Base-by-base conservation (phyloP, 2,113 vertebrate species). In the Heterotilapia buettikoferi region DNA sequence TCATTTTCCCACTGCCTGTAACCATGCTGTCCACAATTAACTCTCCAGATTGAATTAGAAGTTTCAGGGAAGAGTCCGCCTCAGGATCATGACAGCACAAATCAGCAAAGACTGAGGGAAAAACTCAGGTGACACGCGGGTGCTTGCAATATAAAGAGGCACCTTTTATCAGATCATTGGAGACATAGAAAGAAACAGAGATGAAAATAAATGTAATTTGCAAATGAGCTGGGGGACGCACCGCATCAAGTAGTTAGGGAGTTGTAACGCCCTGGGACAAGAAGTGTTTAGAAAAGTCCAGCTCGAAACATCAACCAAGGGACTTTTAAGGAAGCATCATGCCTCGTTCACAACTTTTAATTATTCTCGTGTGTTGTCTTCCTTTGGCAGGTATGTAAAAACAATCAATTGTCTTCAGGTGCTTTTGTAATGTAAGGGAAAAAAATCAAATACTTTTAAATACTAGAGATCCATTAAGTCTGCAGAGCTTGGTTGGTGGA, bases 361-460 rank as follows among this genome's bases (percentile, higher is more conserved):
- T 92, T 24, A 18, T 94, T 2, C 78, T 96, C 26, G 83, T 96
- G 38, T 82, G 91, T 63, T 91, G 84, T 87, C 84, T 97, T 56
- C 93, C 94, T 33, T n/a, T 95, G 83, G 92, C 94, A 94, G 96
- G 96, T 97, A 95, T 24, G 92, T 90, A 59, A 36, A 21, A 38
- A 78, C 26, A 78, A 52, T 78, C 26, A 50, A 5, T 52, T 78
- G 10, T 78, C 45, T 52, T 78, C 10, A 45, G 36, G 79, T 6
- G 12, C 6, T 45, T 81, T 57, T 57, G 26, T 47, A 3, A 6
- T 38, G 26, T 8, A 84, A 53, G 29, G 19, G 19, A 10, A 45
- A 7, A 12, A 56, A 50, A 7, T 24, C 0, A 1, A 59, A 16
- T 52, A 73, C 18, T 45, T 84, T 43, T 19, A 47, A 76, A 50